Percentiles rank a stretch among this genome's conserved stretches.
These are phyloP conservation scores for Temnopleurus reevesii DNA, from an alignment of 53 echinoderm and acorn worm genomes.

Conservation along the genomic window DNA sequence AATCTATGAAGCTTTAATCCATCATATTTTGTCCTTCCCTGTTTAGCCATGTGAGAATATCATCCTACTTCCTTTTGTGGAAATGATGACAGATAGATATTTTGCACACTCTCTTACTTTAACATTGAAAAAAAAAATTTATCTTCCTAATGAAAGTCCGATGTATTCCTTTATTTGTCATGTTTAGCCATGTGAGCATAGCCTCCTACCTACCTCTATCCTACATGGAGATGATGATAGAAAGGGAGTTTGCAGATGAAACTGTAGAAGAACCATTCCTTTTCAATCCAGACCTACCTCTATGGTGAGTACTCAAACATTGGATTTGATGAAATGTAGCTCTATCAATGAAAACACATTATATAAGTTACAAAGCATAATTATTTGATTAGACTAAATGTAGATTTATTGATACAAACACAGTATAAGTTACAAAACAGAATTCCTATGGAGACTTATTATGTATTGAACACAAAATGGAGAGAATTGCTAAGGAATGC, in stretches of 20 bases:
- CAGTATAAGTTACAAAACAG: too few relatives aligned
- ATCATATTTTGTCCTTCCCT: too few relatives aligned
- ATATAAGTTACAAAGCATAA: too few relatives aligned
- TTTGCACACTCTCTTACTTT: background rate
- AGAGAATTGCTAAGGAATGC: too few relatives aligned
- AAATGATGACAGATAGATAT: background rate
- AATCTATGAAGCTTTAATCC: too few relatives aligned
- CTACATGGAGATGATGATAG: conserved; percentile 69
- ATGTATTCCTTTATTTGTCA: background rate
- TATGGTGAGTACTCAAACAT: conserved; percentile 74
- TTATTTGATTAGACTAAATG: too few relatives aligned
- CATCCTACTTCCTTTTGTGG: background rate
- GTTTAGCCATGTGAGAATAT: too few relatives aligned
- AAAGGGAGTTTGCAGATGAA: conserved; percentile 72
- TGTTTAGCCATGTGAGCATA: conserved; percentile 69
- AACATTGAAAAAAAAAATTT: background rate
- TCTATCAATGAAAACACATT: too few relatives aligned
- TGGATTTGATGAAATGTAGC: too few relatives aligned
- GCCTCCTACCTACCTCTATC: conserved; percentile 80
- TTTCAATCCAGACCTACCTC: conserved; percentile 83
- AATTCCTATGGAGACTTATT: too few relatives aligned
- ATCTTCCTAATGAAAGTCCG: background rate
- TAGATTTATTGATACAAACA: too few relatives aligned
- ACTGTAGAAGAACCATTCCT: conserved; percentile 81
- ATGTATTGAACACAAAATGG: too few relatives aligned